Evolutionary conservation across 2,113 vertebrate genomes (phyloP).

Genomic region (Cheilinus undulatus): DNA sequence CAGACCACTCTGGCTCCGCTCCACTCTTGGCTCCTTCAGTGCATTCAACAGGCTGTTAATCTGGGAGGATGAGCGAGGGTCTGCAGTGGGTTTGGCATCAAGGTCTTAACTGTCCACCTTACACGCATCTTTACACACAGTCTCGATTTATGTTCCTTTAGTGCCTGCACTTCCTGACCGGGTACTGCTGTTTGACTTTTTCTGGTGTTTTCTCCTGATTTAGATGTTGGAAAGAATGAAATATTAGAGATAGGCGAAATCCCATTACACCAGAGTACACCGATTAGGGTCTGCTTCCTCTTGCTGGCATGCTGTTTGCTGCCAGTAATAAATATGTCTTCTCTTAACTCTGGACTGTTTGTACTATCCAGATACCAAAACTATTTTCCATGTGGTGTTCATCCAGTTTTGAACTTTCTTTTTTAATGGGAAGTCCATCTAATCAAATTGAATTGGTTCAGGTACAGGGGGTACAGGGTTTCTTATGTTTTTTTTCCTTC

Average conservation of each 20-base stretch:
- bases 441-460: no score
- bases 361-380: background rate
- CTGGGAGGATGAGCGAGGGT: constrained; percentile 52
- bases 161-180: background rate
- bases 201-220: background rate
- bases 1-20: constrained; percentile 28
- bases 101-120: background rate
- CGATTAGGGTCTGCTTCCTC: background rate
- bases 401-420: background rate
- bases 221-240: constrained; percentile 18
- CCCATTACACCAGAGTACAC: background rate
- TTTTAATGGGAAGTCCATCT: background rate
- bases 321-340: background rate
- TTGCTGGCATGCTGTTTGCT: constrained; percentile 1
- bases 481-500: no score
- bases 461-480: no score
- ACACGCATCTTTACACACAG: background rate
- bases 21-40: constrained; percentile 40
- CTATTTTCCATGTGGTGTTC: background rate
- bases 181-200: background rate
- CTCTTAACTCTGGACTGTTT: constrained; percentile 5
- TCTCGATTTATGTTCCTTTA: background rate
- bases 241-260: constrained; percentile 11
- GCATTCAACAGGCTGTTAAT: constrained; percentile 56
- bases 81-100: background rate